Base-by-base conservation (phyloP, 2,113 vertebrate species). In the Circaetus gallicus region DNA sequence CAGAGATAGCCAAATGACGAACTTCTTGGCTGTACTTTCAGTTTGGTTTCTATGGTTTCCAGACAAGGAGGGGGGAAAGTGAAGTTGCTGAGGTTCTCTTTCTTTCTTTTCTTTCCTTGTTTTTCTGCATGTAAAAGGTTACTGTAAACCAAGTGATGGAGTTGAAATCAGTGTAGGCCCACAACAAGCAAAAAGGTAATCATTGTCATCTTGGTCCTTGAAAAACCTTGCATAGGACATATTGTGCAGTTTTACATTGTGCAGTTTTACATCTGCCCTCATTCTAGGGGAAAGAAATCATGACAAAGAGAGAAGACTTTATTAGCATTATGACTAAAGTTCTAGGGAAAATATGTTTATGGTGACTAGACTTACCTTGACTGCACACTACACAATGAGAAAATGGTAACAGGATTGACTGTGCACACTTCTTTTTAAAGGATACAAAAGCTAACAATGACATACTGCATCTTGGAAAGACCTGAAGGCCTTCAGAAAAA, bases 1-100 rank as follows among this genome's bases (percentile, higher is more conserved):
- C 98, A 98, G 97, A 97, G 97, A 98, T 98, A 98, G 98, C 97
- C 98, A 97, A 98, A 98, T 98, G 98, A 98, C 97, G 97, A 98
- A 98, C 93, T 97, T 97, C 98, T 98, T 98, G 97, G 96, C 97
- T 98, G 97, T 98, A 98, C 98, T 98, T 98, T 98, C 97, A 62
- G 92, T 97, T 96, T 94, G 98, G 98, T 98, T 98, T 98, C 98
- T 98, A 98, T 98, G 98, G 98, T 98, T 98, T 98, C 98, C 98
- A 98, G 97, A 98, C 97, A 97, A 96, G 79, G 86, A 55, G 55
- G 43, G 59, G 61, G 19, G 26, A 42, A 81, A 50, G 43, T 86
- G 96, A 98, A 98, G 93, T 96, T 94, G 93, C 92, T 82, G 95
- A 97, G 91, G 85, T 97, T 94, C 83, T 79, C 43, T 74, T 76